Base-by-base conservation (phyloP, 2,797 vertebrate species). In the Podargus strigoides region DNA sequence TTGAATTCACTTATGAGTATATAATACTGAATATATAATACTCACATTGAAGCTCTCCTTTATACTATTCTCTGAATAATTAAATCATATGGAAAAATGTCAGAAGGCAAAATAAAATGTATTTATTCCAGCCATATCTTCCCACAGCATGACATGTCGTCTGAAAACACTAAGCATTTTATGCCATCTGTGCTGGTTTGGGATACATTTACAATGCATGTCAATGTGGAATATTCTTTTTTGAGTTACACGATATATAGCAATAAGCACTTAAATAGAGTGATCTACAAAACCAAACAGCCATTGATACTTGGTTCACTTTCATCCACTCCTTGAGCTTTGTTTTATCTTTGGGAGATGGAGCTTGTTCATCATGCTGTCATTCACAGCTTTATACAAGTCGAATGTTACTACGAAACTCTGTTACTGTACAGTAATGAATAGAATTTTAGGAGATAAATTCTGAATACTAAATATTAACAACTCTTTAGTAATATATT, bases 81-180 rank as follows among this genome's bases (percentile, higher is more conserved):
- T 97, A 97, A 97, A 96, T 98, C 95, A 94, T 95, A 96, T 92
- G 95, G 96, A 67, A 97, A 97, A 97, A 96, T 97, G 95, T 97
- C 97, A 97, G 95, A 93, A 95, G 95, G 78, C 94, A 96, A 97
- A 97, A 97, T 97, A 97, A 97, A 97, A 96, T 97, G 91, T 95
- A 97, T 98, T 97, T 97, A 97, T 98, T 97, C 96, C 94, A 97
- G 94, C 96, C 87, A 72, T 97, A 96, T 97, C 96, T 97, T 97
- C 94, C 96, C 97, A 95, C 97, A 95, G 97, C 92, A 60, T 95
- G 97, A 97, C 95, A 96, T 86, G 93, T 86, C 97, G 2, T 95
- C 96, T 97, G 96, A 97, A 96, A 97, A 97, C 93, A 44, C 96
- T 97, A 95, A 97, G 93, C 95, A 93, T 96, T 97, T 97, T 97